Percentiles rank a stretch among this genome's conserved stretches.
Conservation (phyloP, 2,888 invertebrate species). For the Sesia apiformis region DNA sequence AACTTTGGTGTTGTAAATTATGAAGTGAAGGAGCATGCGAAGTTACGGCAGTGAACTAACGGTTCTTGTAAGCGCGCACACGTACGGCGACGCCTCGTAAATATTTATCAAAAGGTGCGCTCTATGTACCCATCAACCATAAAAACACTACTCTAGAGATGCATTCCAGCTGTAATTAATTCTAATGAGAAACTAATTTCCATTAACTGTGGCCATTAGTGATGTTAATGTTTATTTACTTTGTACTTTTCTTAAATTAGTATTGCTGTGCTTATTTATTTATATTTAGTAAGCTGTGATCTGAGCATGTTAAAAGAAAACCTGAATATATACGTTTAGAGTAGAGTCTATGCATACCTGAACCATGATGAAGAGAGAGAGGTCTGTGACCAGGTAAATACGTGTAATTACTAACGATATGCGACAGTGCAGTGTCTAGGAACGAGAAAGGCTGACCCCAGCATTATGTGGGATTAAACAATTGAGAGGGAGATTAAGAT, state of each 20-base stretch:
- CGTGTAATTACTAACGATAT: no score
- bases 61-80: slow-evolving; percentile 20
- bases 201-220: slow-evolving; percentile 9
- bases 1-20: slow-evolving; percentile 16
- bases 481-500: no score
- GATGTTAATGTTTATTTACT: slow-evolving; percentile 11
- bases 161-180: slow-evolving; percentile 18
- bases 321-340: no score
- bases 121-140: slow-evolving; percentile 14
- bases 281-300: no score
- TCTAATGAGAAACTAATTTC: slow-evolving; percentile 11
- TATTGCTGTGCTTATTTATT: no score
- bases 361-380: no score
- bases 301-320: no score
- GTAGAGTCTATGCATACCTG: no score
- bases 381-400: no score
- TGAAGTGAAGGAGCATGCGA: slow-evolving; percentile 16
- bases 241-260: slow-evolving; percentile 8
- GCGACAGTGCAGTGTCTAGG: no score
- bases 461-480: no score
- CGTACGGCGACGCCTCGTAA: slow-evolving; percentile 33
- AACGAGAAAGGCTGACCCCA: no score
- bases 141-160: slow-evolving; percentile 16
- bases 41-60: slow-evolving; percentile 10
- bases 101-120: slow-evolving; percentile 32